Evolutionary conservation across 2,888 invertebrate genomes (phyloP).

Genomic region (Drosophila lacicola): DNA sequence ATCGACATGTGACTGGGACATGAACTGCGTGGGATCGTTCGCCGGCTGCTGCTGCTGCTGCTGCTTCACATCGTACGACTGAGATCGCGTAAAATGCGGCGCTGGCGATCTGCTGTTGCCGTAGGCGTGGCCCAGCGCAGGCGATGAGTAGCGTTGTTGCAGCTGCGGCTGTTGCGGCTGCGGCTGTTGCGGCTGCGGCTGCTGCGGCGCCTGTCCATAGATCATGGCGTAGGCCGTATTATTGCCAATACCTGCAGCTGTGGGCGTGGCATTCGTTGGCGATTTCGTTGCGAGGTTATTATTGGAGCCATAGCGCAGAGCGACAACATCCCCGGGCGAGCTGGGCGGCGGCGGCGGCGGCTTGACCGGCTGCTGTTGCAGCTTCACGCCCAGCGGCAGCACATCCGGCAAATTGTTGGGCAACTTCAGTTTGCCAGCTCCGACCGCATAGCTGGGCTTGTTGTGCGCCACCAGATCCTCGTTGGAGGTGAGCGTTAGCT

Average conservation of each 20-base stretch:
- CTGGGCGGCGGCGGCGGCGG: slow-evolving; percentile 32
- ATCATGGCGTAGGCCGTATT: slow-evolving; percentile 64
- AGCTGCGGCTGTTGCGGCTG: slow-evolving; percentile 31
- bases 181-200: slow-evolving; percentile 32
- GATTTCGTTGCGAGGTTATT: slow-evolving; percentile 78
- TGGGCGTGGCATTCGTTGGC: slow-evolving; percentile 59
- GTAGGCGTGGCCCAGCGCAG: slow-evolving; percentile 73
- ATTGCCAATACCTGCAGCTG: slow-evolving; percentile 17
- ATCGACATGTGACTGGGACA: slow-evolving; percentile 85
- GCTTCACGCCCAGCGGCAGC: slow-evolving; percentile 86
- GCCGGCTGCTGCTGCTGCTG: slow-evolving; percentile 65
- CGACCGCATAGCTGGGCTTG: slow-evolving; percentile 73
- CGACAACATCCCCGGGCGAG: slow-evolving; percentile 72
- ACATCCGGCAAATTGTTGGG: slow-evolving; percentile 86
- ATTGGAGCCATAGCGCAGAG: slow-evolving; percentile 83
- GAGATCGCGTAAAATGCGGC: slow-evolving; percentile 82
- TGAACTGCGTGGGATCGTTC: slow-evolving; percentile 72
- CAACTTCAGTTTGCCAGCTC: slow-evolving; percentile 79
- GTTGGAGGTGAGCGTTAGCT: slow-evolving; percentile 90
- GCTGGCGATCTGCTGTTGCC: slow-evolving; percentile 52
- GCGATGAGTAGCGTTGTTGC: slow-evolving; percentile 80
- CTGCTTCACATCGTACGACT: slow-evolving; percentile 82
- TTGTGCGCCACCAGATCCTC: slow-evolving; percentile 84
- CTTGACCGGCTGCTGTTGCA: slow-evolving; percentile 76
- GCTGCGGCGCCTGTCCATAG: slow-evolving; percentile 51